A percentile compares a stretch with the other conserved stretches of the same genome.
Evolutionary conservation across 2,888 invertebrate genomes (phyloP).

Genomic region (Syrista parreyssii): DNA sequence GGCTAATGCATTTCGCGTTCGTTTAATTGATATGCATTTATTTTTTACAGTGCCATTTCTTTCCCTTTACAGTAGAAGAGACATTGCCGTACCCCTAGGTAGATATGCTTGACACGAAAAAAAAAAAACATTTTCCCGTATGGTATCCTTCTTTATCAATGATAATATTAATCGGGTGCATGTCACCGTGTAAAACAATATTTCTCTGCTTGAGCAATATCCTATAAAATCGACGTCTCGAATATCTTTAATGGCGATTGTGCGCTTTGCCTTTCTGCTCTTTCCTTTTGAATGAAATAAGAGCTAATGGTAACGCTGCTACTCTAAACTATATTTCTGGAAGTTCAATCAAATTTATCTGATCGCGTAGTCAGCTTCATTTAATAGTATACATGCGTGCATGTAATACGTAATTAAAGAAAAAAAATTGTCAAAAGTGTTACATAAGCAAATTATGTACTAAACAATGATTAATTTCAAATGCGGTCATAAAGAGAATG

Average conservation of each 20-base stretch:
- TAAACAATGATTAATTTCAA: too few species aligned
- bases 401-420: too few species aligned
- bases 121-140: neutral
- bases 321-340: too few species aligned
- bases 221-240: neutral
- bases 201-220: neutral
- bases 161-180: constrained; percentile 15
- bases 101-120: constrained; percentile 30
- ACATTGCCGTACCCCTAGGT: neutral
- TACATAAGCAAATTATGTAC: too few species aligned
- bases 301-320: too few species aligned
- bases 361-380: too few species aligned
- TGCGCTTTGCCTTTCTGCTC: too few species aligned
- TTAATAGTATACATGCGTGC: too few species aligned
- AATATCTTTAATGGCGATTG: neutral
- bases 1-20: neutral
- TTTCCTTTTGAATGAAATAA: too few species aligned
- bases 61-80: neutral
- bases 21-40: neutral
- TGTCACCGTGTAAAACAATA: constrained; percentile 12
- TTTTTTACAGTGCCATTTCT: constrained; percentile 10
- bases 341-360: too few species aligned
- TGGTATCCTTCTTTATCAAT: neutral
- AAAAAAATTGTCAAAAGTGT: too few species aligned
- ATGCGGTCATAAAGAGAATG: too few species aligned